Evolutionary conservation across 2,113 vertebrate genomes (phyloP).

Genomic region (Dasyprocta punctata): DNA sequence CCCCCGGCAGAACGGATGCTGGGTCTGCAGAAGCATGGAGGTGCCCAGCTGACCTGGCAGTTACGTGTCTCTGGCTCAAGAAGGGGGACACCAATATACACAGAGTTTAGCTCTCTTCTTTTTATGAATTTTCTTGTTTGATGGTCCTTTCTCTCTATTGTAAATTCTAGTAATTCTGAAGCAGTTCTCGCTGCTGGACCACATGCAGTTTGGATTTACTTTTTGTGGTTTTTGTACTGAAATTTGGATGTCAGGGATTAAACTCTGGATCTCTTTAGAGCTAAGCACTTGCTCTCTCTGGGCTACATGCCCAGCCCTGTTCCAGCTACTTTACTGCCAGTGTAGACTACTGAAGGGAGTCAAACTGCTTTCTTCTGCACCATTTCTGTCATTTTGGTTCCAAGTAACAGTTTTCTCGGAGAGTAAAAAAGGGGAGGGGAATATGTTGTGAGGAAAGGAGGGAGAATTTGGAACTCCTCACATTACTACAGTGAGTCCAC

Average conservation of each 20-base stretch:
- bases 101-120: background rate
- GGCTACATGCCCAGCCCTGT: background rate
- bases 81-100: background rate
- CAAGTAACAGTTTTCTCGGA: background rate
- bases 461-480: background rate
- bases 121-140: background rate
- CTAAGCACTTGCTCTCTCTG: background rate
- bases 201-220: background rate
- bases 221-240: background rate
- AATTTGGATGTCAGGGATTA: background rate
- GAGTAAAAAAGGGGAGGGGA: background rate
- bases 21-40: background rate
- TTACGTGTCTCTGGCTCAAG: background rate
- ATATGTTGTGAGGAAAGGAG: background rate
- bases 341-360: background rate
- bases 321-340: background rate
- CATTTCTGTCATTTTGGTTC: background rate
- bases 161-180: conserved; percentile 5
- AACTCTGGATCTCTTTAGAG: background rate
- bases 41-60: background rate
- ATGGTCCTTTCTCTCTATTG: background rate
- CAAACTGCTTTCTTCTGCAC: background rate
- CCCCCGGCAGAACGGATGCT: background rate
- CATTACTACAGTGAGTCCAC: background rate
- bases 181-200: background rate